Conservation (phyloP, 2,113 vertebrate species). For the Columba janthina region DNA sequence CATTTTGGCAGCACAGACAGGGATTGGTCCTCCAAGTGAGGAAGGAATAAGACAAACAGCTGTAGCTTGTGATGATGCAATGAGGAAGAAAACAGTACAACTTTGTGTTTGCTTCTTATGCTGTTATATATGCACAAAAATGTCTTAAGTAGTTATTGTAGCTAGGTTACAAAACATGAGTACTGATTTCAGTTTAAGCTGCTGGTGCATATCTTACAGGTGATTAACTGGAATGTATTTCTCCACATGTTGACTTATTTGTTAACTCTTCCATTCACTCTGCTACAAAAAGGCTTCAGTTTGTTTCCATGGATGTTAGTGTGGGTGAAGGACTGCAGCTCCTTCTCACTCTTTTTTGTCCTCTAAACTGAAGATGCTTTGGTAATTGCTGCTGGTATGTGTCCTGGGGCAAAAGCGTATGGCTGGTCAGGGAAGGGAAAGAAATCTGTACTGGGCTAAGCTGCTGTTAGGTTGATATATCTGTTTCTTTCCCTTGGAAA, state of each 20-base stretch:
- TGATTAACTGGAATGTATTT: constrained; percentile 29
- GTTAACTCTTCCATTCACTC: background rate
- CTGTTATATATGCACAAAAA: background rate
- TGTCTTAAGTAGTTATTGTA: constrained; percentile 17
- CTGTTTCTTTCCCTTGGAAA: background rate
- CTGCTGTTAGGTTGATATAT: background rate
- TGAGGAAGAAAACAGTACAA: background rate
- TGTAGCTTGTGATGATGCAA: background rate
- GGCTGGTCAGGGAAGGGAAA: background rate
- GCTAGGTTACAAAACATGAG: constrained; percentile 35
- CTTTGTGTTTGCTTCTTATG: background rate
- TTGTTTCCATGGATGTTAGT: background rate
- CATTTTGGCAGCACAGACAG: background rate
- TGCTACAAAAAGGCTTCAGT: background rate
- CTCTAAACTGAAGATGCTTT: background rate
- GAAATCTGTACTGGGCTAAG: background rate
- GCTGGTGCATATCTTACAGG: background rate
- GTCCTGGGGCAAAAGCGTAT: background rate
- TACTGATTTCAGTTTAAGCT: constrained; percentile 52
- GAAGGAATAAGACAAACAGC: background rate
- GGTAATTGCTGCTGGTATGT: background rate
- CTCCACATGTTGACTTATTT: constrained; percentile 14
- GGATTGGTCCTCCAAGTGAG: background rate
- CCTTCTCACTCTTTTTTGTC: background rate
- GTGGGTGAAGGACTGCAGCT: background rate